Evolutionary conservation across 2,797 vertebrate species (phyloP).

Genomic region (Falco novaeseelandiae): DNA sequence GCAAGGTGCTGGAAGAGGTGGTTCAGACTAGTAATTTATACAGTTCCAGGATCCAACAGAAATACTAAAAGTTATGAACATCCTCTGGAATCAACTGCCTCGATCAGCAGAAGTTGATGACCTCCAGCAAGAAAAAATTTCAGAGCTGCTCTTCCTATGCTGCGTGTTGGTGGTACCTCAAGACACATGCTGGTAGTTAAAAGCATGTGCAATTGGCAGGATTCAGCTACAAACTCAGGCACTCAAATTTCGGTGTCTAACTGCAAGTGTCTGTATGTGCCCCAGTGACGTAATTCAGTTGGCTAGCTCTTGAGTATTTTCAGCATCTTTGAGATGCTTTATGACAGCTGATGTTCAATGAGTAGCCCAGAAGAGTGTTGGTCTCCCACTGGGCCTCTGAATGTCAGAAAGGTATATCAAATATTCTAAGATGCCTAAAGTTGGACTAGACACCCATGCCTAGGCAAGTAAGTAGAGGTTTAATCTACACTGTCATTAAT

Average conservation of each 20-base stretch:
- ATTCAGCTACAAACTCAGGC: neutral
- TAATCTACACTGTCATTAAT: too few relatives aligned
- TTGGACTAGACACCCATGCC: too few relatives aligned
- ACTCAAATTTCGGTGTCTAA: neutral
- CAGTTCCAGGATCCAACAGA: neutral
- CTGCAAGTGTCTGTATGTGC: neutral
- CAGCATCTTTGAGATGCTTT: neutral
- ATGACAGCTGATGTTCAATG: too few relatives aligned
- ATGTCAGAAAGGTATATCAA: too few relatives aligned
- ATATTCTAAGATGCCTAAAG: too few relatives aligned
- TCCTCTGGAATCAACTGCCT: neutral
- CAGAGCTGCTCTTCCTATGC: neutral
- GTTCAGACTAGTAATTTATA: neutral
- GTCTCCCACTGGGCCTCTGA: too few relatives aligned
- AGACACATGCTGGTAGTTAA: neutral
- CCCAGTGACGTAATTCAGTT: neutral
- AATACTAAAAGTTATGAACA: too few relatives aligned
- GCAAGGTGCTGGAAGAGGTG: neutral
- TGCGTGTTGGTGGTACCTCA: neutral
- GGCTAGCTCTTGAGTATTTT: neutral
- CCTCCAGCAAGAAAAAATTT: neutral
- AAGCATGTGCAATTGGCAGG: neutral
- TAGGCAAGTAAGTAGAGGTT: too few relatives aligned
- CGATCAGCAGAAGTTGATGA: neutral
- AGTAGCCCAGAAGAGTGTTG: too few relatives aligned